These are phyloP conservation scores for Meda fulgida DNA, from an alignment of 2,797 vertebrate species.

Conservation along the genomic window DNA sequence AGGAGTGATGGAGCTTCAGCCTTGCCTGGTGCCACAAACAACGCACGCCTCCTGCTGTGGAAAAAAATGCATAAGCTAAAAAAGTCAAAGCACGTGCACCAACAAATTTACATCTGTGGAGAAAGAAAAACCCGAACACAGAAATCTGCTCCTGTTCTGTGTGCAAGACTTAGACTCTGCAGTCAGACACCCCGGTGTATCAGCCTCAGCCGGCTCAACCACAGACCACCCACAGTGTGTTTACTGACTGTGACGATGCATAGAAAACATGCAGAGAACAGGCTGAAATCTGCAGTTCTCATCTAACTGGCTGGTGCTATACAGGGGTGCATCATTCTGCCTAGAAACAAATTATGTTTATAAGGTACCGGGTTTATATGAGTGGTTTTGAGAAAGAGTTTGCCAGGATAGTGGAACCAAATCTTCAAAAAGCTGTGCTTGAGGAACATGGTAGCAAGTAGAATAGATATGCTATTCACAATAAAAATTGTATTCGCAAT, in stretches of 20 bases:
- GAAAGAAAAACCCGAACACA: conserved; percentile 11
- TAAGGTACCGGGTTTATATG: not conserved
- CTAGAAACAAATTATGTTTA: not conserved
- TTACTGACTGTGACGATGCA: not conserved
- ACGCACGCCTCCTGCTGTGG: not conserved
- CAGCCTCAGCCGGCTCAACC: conserved; percentile 1
- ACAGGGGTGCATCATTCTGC: not conserved
- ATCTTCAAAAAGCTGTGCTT: not conserved
- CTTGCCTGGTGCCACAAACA: conserved; percentile 15
- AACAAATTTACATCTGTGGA: not conserved
- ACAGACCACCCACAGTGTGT: conserved; percentile 7
- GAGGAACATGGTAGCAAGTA: too few species aligned
- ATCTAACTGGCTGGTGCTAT: not conserved
- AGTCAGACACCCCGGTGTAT: not conserved
- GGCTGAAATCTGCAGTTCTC: not conserved
- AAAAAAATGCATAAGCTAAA: conserved; percentile 19
- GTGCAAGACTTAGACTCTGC: not conserved
- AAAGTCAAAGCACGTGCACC: conserved; percentile 18
- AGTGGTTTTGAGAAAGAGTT: not conserved
- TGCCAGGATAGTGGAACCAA: not conserved
- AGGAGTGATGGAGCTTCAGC: conserved; percentile 29
- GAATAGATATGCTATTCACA: too few species aligned
- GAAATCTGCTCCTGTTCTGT: not conserved
- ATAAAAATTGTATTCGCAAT: too few species aligned
- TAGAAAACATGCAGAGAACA: not conserved